Percentiles rank a stretch among this genome's conserved stretches.
phyloP scores from a whole-genome alignment of 2,888 invertebrate genomes.

The Dimorphilus gyrociliatus region DNA sequence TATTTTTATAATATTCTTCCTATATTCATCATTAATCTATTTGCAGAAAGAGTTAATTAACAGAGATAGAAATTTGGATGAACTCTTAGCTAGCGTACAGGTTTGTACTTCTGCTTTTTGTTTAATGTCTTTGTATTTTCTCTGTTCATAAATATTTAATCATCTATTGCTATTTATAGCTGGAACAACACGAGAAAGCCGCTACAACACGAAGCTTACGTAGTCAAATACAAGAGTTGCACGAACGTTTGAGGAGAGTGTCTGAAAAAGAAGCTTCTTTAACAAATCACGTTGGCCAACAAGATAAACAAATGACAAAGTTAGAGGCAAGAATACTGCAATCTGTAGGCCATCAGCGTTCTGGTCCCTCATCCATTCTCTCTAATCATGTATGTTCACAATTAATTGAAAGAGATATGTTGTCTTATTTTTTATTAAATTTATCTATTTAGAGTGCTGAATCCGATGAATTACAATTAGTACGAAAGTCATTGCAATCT shows the following conservation, averaged over 20 bases:
- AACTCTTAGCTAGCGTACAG: conserved; percentile 18
- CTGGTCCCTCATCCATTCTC: background rate
- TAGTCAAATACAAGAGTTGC: conserved; percentile 19
- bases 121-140: too few relatives aligned
- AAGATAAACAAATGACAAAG: conserved; percentile 25
- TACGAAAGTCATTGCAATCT: conserved; percentile 34
- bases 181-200: conserved; percentile 17
- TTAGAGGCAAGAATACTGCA: conserved; percentile 15
- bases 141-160: too few relatives aligned
- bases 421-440: background rate
- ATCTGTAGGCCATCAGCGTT: background rate
- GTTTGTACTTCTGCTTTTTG: too few relatives aligned
- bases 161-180: too few relatives aligned
- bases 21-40: too few relatives aligned
- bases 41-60: conserved; percentile 19
- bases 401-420: conserved; percentile 3
- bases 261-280: conserved; percentile 23
- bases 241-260: conserved; percentile 17
- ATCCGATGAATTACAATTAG: conserved; percentile 13
- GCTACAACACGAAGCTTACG: conserved; percentile 14
- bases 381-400: background rate
- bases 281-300: conserved; percentile 18
- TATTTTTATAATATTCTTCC: conserved; percentile 1
- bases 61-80: conserved; percentile 19
- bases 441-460: conserved; percentile 5